A percentile compares a stretch with the other conserved stretches of the same genome.
Evolutionary conservation across 2,113 vertebrate species (phyloP).

Genomic region (Spea multiplicata): DNA sequence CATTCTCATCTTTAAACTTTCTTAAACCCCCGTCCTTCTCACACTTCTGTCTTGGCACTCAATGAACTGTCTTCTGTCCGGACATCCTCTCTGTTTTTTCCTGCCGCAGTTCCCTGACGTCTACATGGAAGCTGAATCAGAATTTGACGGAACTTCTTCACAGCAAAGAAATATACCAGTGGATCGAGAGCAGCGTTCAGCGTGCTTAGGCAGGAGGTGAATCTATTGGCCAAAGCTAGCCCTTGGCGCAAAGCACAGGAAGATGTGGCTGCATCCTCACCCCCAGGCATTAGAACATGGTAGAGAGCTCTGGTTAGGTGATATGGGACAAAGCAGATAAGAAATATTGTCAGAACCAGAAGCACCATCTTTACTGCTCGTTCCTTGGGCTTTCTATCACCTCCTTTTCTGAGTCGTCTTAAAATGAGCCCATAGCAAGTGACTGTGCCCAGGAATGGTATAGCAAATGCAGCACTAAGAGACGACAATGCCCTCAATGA

Average conservation of each 20-base stretch:
- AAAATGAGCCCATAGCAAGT: slow-evolving; percentile 89
- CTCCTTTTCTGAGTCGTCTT: slow-evolving; percentile 77
- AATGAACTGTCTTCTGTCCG: slow-evolving; percentile 91
- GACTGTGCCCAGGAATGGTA: slow-evolving; percentile 84
- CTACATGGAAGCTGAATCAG: slow-evolving; percentile 74
- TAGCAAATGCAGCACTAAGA: slow-evolving; percentile 83
- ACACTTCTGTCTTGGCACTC: slow-evolving; percentile 90
- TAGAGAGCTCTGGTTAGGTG: slow-evolving; percentile 85
- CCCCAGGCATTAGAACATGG: slow-evolving; percentile 71
- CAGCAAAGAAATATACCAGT: slow-evolving; percentile 90
- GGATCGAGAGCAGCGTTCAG: slow-evolving; percentile 90
- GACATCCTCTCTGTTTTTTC: slow-evolving; percentile 68
- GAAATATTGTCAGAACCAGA: slow-evolving; percentile 87
- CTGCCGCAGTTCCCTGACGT: slow-evolving; percentile 44
- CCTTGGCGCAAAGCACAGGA: slow-evolving; percentile 73
- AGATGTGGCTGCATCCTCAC: slow-evolving; percentile 53
- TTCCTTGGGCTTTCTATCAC: slow-evolving; percentile 82
- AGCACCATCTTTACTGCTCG: slow-evolving; percentile 89
- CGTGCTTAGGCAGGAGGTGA: slow-evolving; percentile 90
- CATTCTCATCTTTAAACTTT: too few relatives aligned
- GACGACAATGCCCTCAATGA: slow-evolving; percentile 81
- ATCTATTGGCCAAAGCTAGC: slow-evolving; percentile 84
- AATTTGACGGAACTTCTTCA: slow-evolving; percentile 88
- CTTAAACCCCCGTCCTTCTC: slow-evolving; percentile 45
- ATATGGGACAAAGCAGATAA: slow-evolving; percentile 95